phyloP scores from a whole-genome alignment of 2,888 invertebrate genomes.

The Spatulosminthurus flaviceps region DNA sequence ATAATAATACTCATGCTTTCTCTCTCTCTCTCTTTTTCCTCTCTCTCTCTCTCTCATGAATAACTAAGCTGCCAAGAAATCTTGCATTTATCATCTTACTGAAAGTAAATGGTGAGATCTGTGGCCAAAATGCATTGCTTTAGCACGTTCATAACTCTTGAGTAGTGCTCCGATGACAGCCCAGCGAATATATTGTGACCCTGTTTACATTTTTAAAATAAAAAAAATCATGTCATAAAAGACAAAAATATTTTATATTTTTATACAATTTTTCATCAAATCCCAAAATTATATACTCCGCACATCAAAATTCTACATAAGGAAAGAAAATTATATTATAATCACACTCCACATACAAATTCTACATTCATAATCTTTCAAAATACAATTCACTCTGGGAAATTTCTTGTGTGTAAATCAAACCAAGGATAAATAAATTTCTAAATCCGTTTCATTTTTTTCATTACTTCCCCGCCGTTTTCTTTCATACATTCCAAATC shows the following conservation, averaged over 20 bases:
- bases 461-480: no score
- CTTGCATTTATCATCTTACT: constrained; percentile 66
- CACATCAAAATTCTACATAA: no score
- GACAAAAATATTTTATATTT: no score
- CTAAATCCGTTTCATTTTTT: neutral
- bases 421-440: neutral
- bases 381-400: no score
- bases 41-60: neutral
- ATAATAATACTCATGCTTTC: neutral
- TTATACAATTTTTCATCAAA: no score
- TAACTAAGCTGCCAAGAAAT: constrained; percentile 22
- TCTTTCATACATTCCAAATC: neutral
- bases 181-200: constrained; percentile 69
- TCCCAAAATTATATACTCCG: no score
- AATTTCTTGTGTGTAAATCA: no score
- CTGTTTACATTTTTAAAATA: constrained; percentile 64
- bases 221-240: constrained; percentile 33
- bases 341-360: no score
- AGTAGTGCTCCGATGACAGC: constrained; percentile 68
- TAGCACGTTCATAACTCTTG: constrained; percentile 69
- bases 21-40: no score
- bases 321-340: no score
- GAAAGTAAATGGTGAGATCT: constrained; percentile 69
- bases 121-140: constrained; percentile 70
- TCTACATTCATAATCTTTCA: no score